Conservation (phyloP, 2,113 vertebrate genomes). For the Progne subis region DNA sequence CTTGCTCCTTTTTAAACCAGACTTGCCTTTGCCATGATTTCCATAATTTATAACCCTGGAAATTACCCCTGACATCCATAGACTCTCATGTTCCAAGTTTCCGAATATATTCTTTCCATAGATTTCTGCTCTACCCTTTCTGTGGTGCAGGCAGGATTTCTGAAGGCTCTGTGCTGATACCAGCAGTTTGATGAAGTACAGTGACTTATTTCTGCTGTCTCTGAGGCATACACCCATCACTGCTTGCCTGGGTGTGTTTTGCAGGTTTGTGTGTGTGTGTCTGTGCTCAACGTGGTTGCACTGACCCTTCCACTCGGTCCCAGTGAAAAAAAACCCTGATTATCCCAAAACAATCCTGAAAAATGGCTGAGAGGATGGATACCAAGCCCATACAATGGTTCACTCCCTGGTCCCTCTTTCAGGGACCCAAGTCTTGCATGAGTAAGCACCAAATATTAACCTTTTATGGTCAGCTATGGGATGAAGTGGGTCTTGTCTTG, state of each 20-base stretch:
- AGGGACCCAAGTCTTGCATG: not conserved
- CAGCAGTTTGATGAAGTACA: conserved; percentile 5
- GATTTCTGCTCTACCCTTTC: not conserved
- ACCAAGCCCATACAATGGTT: not conserved
- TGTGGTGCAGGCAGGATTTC: conserved; percentile 10
- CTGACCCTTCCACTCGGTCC: not conserved
- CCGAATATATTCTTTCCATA: not conserved
- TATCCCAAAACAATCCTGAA: not conserved
- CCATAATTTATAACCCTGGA: conserved; percentile 15
- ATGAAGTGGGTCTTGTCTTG: conserved; percentile 28
- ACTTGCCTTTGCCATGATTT: conserved; percentile 3
- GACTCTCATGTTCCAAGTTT: conserved; percentile 22
- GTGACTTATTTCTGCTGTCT: not conserved
- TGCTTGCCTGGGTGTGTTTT: not conserved
- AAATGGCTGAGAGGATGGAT: not conserved
- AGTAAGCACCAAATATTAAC: conserved; percentile 8
- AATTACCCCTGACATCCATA: conserved; percentile 47
- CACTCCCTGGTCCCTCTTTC: not conserved
- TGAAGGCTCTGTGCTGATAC: conserved; percentile 1
- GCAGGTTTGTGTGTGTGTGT: no score
- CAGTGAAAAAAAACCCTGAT: not conserved
- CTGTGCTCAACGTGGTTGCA: not conserved
- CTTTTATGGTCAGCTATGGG: conserved; percentile 36
- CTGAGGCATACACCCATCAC: not conserved
- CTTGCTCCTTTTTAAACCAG: not conserved